Conservation (phyloP, 2,113 vertebrate species). For the Malurus elegans region DNA sequence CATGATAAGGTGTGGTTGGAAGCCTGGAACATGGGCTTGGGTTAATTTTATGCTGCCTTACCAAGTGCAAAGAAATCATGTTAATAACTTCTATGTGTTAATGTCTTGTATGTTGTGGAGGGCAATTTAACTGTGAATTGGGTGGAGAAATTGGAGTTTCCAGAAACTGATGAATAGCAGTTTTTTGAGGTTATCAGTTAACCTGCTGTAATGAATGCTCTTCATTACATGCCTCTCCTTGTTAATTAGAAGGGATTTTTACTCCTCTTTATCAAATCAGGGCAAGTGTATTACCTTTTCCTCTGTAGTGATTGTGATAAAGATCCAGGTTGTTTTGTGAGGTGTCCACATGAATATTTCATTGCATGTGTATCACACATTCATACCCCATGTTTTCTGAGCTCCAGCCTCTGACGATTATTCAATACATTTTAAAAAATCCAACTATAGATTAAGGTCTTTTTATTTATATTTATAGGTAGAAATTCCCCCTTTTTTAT, state of each 20-base stretch:
- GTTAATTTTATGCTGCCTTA: background rate
- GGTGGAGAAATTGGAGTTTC: conserved; percentile 36
- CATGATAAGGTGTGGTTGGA: background rate
- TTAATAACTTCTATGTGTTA: background rate
- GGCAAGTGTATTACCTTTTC: conserved; percentile 33
- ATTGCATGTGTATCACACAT: background rate
- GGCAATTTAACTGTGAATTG: conserved; percentile 17
- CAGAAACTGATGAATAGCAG: conserved; percentile 37
- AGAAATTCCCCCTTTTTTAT: background rate
- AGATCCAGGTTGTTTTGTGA: background rate
- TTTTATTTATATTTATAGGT: background rate
- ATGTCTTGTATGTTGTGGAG: background rate
- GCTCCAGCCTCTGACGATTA: background rate
- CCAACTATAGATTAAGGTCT: background rate
- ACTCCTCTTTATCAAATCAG: conserved; percentile 65
- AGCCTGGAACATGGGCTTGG: background rate
- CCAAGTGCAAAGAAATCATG: background rate
- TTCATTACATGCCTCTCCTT: conserved; percentile 62
- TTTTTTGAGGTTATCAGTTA: conserved; percentile 66
- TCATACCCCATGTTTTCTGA: background rate
- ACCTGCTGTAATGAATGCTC: conserved; percentile 70
- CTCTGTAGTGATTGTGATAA: conserved; percentile 7
- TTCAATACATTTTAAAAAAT: background rate
- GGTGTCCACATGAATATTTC: conserved; percentile 4
- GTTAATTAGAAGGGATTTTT: conserved; percentile 72